Evolutionary conservation across 1,140 invertebrate genomes (phyloP).

Genomic region (Asobara japonica): DNA sequence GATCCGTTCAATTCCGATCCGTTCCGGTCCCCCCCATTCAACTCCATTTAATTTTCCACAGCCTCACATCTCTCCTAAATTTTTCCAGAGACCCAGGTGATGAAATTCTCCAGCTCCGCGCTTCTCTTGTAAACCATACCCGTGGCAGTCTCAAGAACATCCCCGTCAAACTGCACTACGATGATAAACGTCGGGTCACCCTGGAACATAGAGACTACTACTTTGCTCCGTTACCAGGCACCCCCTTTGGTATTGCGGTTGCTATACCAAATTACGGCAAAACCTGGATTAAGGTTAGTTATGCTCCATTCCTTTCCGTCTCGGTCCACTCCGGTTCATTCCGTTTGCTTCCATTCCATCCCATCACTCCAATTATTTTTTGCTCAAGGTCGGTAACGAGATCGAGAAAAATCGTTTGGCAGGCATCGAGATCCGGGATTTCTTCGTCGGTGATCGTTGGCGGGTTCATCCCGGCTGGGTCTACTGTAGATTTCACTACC

Average conservation of each 20-base stretch:
- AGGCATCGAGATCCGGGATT: conserved; percentile 75
- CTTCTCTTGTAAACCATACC: conserved; percentile 78
- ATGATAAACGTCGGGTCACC: conserved; percentile 83
- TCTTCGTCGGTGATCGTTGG: conserved; percentile 78
- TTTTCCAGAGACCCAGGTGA: conserved; percentile 59
- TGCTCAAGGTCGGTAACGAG: conserved; percentile 74
- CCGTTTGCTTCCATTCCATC: too few species aligned
- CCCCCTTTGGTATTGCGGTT: conserved; percentile 87
- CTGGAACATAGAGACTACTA: conserved; percentile 86
- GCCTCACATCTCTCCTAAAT: too few species aligned
- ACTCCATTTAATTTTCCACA: too few species aligned
- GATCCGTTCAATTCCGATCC: too few species aligned
- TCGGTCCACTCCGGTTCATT: too few species aligned
- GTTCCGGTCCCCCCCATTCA: too few species aligned
- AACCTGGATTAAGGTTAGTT: too few species aligned
- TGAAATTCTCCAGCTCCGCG: conserved; percentile 70
- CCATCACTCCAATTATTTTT: conserved; percentile 22
- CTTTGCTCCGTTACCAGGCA: conserved; percentile 80
- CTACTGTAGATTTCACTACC: conserved; percentile 88
- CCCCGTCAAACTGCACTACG: conserved; percentile 82
- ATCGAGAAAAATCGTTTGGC: conserved; percentile 73
- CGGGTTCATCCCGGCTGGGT: conserved; percentile 90
- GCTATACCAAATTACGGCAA: conserved; percentile 84
- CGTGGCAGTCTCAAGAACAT: conserved; percentile 74
- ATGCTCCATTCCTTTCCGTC: conserved; percentile 66